These are phyloP conservation scores for Mystacornis crossleyi DNA, from an alignment of 2,113 vertebrate genomes.

Conservation along the genomic window DNA sequence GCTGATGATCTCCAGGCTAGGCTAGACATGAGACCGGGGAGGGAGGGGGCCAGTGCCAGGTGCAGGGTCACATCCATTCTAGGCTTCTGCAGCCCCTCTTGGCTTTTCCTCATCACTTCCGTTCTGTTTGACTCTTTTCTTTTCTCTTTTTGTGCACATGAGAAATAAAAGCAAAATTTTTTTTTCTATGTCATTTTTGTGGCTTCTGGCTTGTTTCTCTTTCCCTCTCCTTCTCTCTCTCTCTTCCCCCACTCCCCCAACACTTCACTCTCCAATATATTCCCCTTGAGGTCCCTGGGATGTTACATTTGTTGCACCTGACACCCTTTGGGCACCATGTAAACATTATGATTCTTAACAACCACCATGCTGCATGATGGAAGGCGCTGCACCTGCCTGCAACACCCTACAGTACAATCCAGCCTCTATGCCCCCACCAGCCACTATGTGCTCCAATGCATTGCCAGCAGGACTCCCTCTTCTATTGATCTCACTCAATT, in stretches of 20 bases:
- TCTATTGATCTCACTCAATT: not conserved
- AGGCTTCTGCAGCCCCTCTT: conserved; percentile 79
- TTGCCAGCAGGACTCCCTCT: not conserved
- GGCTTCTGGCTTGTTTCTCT: conserved; percentile 61
- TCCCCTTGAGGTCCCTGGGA: not conserved
- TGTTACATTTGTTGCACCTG: not conserved
- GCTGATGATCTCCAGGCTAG: not conserved
- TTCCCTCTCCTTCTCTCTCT: not conserved
- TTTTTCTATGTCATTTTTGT: conserved; percentile 82
- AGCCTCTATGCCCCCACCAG: not conserved
- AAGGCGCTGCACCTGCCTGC: not conserved
- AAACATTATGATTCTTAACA: not conserved
- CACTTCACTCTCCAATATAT: not conserved
- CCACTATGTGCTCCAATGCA: not conserved
- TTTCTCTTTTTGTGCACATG: conserved; percentile 84
- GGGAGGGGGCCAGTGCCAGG: not conserved
- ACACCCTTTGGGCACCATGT: not conserved
- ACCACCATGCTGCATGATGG: accelerated
- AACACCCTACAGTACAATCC: not conserved
- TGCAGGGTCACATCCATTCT: conserved; percentile 36
- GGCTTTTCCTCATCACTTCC: conserved; percentile 84
- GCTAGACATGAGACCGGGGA: not conserved
- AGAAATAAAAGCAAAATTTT: conserved; percentile 87
- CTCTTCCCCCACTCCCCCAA: not conserved
- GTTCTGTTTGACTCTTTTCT: conserved; percentile 78